Evolutionary conservation across 2,797 vertebrate genomes (phyloP), one percentile per base, ranked within the genome.

Genomic region (Myripristis murdjan): DNA sequence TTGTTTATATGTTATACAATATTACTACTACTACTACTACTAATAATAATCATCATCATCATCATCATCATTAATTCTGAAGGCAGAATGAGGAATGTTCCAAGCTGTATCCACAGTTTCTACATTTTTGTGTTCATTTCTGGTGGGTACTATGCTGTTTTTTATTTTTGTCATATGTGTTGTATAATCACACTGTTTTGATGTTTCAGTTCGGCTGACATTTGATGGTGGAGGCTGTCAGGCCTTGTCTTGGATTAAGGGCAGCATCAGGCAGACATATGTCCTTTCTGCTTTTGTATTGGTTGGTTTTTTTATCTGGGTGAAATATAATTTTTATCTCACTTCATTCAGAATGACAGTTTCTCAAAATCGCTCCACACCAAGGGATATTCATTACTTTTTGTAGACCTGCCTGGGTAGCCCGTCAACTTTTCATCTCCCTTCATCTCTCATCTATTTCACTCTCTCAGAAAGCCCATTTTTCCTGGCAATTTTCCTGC

Each of bases 281-380:
- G 91, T 94, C 91, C 87, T 93, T 94, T 94, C 92, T 90, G 84
- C 90, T 93, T 92, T 91, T 93, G 90, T 93, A 91, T 86, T 83
- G 83, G 84, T 79, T 83, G 69, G 28, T 81, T 87, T 89, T 89
- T 92, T 92, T 93, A 93, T 94, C 91, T 79, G 83, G 79, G 90
- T 76, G 69, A 94, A 94, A 94, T 94, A 94, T 93, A 94, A 92
- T 91, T 94, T 95, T 95, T 93, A 95, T 95, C 92, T 94, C 89
- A 89, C 92, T 93, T 94, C 91, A 95, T 94, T 95, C 92, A 93
- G 90, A 92, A 89, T 94, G 92, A 93, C 92, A 93, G 92, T 93
- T 93, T 90, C 91, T 94, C 91, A 91, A 91, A 94, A 92, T 93
- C 86, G 86, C 93, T 89, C 85, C 91, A 93, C 89, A 93, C 91